Conservation (phyloP, 2,888 invertebrate genomes). For the Agonopterix subpropinquella region DNA sequence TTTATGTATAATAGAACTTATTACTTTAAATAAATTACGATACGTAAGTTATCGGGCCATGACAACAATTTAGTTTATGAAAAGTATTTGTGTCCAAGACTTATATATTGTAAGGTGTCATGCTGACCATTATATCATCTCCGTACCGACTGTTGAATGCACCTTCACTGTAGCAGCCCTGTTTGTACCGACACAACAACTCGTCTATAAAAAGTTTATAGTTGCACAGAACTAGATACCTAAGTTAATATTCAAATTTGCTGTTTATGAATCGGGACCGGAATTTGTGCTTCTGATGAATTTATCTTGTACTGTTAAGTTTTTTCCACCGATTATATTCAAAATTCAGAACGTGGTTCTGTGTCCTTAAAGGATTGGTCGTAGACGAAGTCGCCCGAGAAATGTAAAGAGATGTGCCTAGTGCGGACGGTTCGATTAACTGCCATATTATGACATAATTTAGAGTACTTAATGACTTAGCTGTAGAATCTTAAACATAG, state of each 20-base stretch:
- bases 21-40: constrained; percentile 57
- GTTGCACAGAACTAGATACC: too few species aligned
- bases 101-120: constrained; percentile 33
- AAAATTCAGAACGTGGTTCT: constrained; percentile 65
- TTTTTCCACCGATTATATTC: constrained; percentile 66
- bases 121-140: neutral
- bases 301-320: constrained; percentile 23
- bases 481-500: constrained; percentile 56
- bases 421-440: constrained; percentile 71
- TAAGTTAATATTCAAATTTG: too few species aligned
- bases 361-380: constrained; percentile 41
- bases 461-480: constrained; percentile 61
- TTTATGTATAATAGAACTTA: constrained; percentile 52
- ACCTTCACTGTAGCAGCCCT: too few species aligned
- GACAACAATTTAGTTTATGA: constrained; percentile 57
- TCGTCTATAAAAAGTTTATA: too few species aligned
- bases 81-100: constrained; percentile 61
- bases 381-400: constrained; percentile 43
- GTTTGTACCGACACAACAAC: too few species aligned
- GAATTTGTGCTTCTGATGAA: neutral
- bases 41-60: constrained; percentile 69
- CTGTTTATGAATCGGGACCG: too few species aligned
- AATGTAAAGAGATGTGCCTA: constrained; percentile 49
- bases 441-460: constrained; percentile 75
- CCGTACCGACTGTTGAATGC: neutral